Conservation (phyloP, 2,888 invertebrate genomes). For the Polyploca ridens region DNA sequence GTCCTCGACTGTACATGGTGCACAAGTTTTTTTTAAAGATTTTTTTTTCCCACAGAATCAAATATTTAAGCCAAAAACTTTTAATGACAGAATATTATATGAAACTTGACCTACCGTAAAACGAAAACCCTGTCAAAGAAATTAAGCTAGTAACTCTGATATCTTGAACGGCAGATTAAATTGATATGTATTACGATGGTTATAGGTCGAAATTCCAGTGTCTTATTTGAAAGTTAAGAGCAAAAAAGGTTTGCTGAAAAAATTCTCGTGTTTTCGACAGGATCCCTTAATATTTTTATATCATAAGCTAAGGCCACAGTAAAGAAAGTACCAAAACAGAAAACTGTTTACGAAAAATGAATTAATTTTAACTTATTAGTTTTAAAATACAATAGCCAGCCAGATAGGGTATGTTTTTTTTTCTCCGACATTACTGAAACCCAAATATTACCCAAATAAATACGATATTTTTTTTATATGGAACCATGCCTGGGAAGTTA, state of each 20-base stretch:
- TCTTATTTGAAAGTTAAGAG: not conserved
- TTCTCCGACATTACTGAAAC: no score
- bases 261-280: constrained; percentile 11
- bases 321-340: not conserved
- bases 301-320: constrained; percentile 1
- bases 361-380: no score
- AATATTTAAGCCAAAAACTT: constrained; percentile 30
- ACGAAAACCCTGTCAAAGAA: constrained; percentile 44
- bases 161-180: not conserved
- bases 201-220: not conserved
- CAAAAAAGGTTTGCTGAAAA: not conserved
- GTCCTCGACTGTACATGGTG: no score
- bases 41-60: not conserved
- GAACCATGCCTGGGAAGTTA: no score
- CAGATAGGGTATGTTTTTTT: no score
- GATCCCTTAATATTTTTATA: constrained; percentile 6
- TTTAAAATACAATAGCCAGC: no score
- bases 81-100: constrained; percentile 32
- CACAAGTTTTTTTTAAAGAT: no score
- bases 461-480: no score
- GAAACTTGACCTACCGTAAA: constrained; percentile 28
- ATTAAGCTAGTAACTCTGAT: constrained; percentile 25
- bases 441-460: no score
- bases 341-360: not conserved
- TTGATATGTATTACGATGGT: not conserved